Percentiles rank a stretch among this genome's conserved stretches.
Evolutionary conservation across 2,797 vertebrate species (phyloP).

Genomic region (Myiotriccus ornatus): DNA sequence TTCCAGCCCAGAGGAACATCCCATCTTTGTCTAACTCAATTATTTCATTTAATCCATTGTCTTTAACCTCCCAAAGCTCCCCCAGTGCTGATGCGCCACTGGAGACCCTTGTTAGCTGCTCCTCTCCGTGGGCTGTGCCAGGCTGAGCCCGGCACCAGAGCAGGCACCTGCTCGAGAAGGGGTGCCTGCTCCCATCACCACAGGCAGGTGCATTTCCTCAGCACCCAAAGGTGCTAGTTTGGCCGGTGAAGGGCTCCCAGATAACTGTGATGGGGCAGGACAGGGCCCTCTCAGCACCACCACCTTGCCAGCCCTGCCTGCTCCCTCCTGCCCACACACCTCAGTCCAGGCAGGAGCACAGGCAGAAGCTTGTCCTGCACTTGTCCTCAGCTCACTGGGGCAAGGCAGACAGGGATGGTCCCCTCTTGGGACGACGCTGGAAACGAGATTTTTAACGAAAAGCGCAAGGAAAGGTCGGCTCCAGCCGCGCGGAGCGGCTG

Average conservation of each 20-base stretch:
- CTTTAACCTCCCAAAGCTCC: background rate
- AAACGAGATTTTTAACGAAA: background rate
- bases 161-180: background rate
- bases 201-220: background rate
- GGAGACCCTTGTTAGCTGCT: rapidly evolving
- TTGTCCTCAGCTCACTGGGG: background rate
- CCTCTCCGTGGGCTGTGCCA: background rate
- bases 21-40: background rate
- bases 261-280: background rate
- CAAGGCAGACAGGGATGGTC: background rate
- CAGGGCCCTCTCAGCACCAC: background rate
- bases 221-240: background rate
- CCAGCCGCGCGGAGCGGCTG: background rate
- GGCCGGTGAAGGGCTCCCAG: background rate
- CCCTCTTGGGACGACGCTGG: background rate
- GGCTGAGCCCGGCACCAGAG: rapidly evolving
- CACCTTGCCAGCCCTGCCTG: background rate
- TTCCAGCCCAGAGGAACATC: background rate
- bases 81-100: rapidly evolving
- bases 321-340: rapidly evolving
- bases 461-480: background rate
- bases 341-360: background rate
- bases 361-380: background rate
- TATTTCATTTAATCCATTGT: background rate
- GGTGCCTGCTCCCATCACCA: background rate